These are phyloP conservation scores for Urophycis tenuis DNA, from an alignment of 2,797 vertebrate genomes.

Conservation along the genomic window DNA sequence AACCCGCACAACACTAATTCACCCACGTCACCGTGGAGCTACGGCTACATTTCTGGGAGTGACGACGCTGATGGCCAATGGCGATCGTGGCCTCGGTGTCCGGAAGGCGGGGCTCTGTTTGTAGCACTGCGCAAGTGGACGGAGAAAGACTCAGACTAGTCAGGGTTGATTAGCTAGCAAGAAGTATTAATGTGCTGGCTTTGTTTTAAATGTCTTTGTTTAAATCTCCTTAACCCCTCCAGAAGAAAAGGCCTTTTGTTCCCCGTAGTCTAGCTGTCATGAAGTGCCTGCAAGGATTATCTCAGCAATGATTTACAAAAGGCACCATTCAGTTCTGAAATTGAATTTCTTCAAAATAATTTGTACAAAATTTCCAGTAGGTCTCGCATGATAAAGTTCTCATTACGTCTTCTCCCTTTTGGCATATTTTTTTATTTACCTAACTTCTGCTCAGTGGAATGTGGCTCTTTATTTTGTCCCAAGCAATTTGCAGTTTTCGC, in stretches of 20 bases:
- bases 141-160: background rate
- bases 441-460: background rate
- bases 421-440: background rate
- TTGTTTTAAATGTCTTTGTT: background rate
- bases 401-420: background rate
- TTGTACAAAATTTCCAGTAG: background rate
- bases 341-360: background rate
- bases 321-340: background rate
- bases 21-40: background rate
- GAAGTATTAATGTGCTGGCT: background rate
- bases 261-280: background rate
- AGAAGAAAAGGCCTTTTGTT: background rate
- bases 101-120: background rate
- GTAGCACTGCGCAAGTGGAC: background rate
- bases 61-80: background rate
- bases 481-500: background rate
- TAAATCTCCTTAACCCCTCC: background rate
- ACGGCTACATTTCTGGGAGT: background rate
- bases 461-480: background rate
- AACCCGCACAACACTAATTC: background rate
- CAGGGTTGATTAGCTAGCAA: background rate
- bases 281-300: background rate
- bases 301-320: background rate
- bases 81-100: background rate
- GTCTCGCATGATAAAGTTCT: background rate